Evolutionary conservation across 2,888 invertebrate genomes (phyloP).

Genomic region (Aelia acuminata): DNA sequence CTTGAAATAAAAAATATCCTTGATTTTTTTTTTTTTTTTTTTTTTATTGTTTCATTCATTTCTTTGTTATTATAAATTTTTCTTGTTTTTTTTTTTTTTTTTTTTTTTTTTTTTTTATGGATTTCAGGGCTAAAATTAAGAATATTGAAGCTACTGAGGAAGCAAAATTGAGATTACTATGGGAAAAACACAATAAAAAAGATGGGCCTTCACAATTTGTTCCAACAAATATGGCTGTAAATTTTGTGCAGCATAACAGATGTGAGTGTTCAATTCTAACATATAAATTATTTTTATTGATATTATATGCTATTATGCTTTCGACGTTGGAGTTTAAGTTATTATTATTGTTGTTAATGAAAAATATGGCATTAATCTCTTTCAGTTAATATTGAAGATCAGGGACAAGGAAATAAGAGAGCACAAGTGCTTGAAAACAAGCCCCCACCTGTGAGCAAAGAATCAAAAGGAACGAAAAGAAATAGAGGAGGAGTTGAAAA

Average conservation of each 20-base stretch:
- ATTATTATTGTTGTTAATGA: too few species aligned
- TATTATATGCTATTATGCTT: too few species aligned
- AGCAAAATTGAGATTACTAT: conserved; percentile 92
- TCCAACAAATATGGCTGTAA: conserved; percentile 97
- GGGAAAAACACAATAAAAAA: conserved; percentile 91
- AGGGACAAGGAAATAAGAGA: conserved; percentile 72
- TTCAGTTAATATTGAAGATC: conserved; percentile 88
- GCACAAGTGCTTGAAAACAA: conserved; percentile 18
- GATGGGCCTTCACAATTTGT: conserved; percentile 96
- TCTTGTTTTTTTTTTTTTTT: background rate
- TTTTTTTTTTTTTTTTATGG: background rate
- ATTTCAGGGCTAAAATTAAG: conserved; percentile 88
- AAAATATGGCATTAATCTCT: too few species aligned
- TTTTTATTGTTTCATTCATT: too few species aligned
- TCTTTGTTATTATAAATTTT: conserved; percentile 59
- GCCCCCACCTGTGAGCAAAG: conserved; percentile 51
- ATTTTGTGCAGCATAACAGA: conserved; percentile 97
- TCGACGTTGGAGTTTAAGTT: too few species aligned
- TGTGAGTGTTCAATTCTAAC: conserved; percentile 74
- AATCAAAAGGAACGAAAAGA: conserved; percentile 64
- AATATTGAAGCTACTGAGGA: conserved; percentile 99
- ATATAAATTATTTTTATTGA: too few species aligned
- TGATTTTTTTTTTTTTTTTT: too few species aligned
- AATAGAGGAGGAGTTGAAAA: conserved; percentile 77
- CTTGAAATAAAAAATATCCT: too few species aligned